Base-by-base conservation (phyloP, 2,113 vertebrate species). In the Stigmatopora argus region DNA sequence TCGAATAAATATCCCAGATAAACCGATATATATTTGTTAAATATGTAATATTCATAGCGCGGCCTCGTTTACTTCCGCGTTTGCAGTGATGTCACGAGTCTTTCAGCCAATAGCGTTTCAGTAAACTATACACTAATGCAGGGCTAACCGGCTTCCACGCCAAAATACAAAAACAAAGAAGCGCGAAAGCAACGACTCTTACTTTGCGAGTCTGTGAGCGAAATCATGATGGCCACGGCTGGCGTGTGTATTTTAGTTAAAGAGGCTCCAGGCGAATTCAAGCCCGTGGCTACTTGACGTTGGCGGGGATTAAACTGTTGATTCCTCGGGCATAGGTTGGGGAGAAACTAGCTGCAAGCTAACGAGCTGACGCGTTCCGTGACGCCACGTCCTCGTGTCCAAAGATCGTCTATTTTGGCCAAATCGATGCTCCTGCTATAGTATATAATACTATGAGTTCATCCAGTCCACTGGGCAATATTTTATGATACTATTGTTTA, bases 201-300 rank as follows among this genome's bases (percentile, higher is more conserved):
- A 97, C 94, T 96, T 82, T 97, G 95, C 0, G 93, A 95, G 77
- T 96, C 95, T 23, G 93, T 92, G 68, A 97, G 89, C 60, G 94
- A 95, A 65, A 95, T 96, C 94, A 96, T 96, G 80, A 83, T 85
- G 73, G 61, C 71, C 1, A 58, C 52, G 7, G 64, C 60, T 26
- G n/a, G 11, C 35, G 6, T 23, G 8, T 57, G 17, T 58, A 41
- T 38, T 14, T 23, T 49, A 62, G 38, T 41, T 7, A 41, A 41
- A 41, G 7, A 41, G 38, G 23, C n/a, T 64, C 55, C 21, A 5
- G 15, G 5, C 19, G 14, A 9, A n/a, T 35, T 9, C 4, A 18
- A 72, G 9, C 31, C 15, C 12, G 67, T 7, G 49, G 35, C 57
- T 38, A 41, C 46, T 44, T 35, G 11, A 45, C 60, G 26, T 55